Conservation (phyloP, 2,888 invertebrate species). For the Drosophila cognata region DNA sequence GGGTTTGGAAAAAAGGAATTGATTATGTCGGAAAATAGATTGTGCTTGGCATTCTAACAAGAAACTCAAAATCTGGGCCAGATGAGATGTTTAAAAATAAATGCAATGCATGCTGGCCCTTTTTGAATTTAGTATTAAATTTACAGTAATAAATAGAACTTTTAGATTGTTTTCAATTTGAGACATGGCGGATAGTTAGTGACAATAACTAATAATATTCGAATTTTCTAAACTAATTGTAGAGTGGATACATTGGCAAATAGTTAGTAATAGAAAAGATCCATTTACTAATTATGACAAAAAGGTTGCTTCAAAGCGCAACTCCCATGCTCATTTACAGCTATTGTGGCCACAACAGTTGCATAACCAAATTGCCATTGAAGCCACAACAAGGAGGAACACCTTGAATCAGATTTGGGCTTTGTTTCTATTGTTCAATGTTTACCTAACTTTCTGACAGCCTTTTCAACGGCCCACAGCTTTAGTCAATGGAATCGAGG, state of each 20-base stretch:
- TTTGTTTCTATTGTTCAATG: constrained; percentile 49
- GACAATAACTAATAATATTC: background rate
- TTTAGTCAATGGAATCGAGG: constrained; percentile 44
- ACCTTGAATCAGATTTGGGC: constrained; percentile 13
- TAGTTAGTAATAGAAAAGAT: background rate
- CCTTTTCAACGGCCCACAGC: constrained; percentile 42
- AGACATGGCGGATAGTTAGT: background rate
- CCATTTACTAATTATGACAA: background rate
- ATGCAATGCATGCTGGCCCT: background rate
- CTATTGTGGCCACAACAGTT: background rate
- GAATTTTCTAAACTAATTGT: background rate
- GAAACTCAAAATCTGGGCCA: background rate
- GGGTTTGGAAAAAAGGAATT: background rate
- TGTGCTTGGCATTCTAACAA: background rate
- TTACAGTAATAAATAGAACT: background rate
- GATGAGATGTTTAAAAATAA: background rate
- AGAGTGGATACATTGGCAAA: background rate
- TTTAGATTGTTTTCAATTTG: background rate
- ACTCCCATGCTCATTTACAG: constrained; percentile 35
- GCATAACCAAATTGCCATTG: constrained; percentile 15
- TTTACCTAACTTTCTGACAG: constrained; percentile 46
- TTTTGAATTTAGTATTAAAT: background rate
- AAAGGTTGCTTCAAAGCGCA: background rate
- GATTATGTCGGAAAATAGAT: background rate
- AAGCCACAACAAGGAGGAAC: constrained; percentile 5